Evolutionary conservation across 2,113 vertebrate genomes (phyloP), one percentile per base, ranked within the genome.

Genomic region (Forbesichthys papilliferus): DNA sequence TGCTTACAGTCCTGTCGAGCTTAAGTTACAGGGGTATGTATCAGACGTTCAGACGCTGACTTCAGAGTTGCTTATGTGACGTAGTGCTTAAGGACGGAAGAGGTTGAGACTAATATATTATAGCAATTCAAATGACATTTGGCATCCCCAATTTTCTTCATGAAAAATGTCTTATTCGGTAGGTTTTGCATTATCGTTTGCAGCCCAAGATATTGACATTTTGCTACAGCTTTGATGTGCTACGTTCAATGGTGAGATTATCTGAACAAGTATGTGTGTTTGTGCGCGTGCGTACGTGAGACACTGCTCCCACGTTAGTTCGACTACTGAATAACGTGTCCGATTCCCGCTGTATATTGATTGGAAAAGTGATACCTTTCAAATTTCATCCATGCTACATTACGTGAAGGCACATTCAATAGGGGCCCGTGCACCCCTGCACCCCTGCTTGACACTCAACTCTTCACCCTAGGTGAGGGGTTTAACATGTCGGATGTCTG

Each of bases 311-410:
- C 84, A 87, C 79, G 84, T 87, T 20, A 18, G 80, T 86, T 91
- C 83, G 87, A 87, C 89, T 91, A 78, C 72, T 8, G 89, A 89
- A 87, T 84, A 82, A 48, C 64, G 73, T 48, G 74, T 71, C 81
- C 74, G 69, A 84, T 85, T 77, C 78, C 47, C 36, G 56, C 61
- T 78, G 85, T 92, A 90, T 90, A 91, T 88, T 86, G 89, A 86
- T 82, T 89, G 80, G 73, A 86, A 88, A 42, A 59, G 78, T 11
- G 90, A 92, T 83, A 86, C 79, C 72, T 86, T 89, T 74, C 88
- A 85, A 82, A 66, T 61, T 89, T 89, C 84, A 88, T 92, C 90
- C 88, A 88, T 89, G 89, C 87, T 74, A 79, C 77, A 79, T 78
- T 80, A 82, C 52, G 16, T 52, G 73, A 78, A 8, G 67, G 81